phyloP scores from a whole-genome alignment of 2,888 invertebrate genomes.

The Drosophila borborema region DNA sequence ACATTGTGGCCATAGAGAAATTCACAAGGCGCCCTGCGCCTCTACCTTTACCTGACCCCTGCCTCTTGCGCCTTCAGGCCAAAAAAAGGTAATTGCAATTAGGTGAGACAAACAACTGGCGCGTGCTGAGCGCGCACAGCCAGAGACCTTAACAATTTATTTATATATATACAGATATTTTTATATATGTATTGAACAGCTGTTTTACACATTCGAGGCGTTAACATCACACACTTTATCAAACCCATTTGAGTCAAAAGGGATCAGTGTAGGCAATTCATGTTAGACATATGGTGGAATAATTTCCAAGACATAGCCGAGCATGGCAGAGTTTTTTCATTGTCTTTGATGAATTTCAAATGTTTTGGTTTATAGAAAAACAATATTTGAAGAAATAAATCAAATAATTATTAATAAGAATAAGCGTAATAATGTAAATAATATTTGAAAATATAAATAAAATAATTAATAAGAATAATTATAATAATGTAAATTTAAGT shows the following conservation, averaged over 20 bases:
- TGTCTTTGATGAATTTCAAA: neutral
- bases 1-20: constrained; percentile 18
- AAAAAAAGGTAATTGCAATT: constrained; percentile 38
- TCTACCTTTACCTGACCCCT: constrained; percentile 17
- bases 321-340: neutral
- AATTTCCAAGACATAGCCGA: neutral
- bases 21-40: constrained; percentile 14
- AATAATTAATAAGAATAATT: neutral
- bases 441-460: neutral
- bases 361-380: neutral
- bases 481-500: too few relatives aligned
- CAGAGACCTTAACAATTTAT: constrained; percentile 16
- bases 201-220: constrained; percentile 55
- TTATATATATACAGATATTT: neutral
- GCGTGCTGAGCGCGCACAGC: constrained; percentile 61
- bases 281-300: neutral
- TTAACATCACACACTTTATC: constrained; percentile 23
- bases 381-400: neutral
- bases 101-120: constrained; percentile 61
- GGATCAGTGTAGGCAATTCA: neutral
- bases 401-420: neutral
- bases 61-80: neutral
- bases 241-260: constrained; percentile 10
- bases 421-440: neutral
- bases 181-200: constrained; percentile 48